phyloP scores from a whole-genome alignment of 2,888 invertebrate species.

The Lypha dubia region DNA sequence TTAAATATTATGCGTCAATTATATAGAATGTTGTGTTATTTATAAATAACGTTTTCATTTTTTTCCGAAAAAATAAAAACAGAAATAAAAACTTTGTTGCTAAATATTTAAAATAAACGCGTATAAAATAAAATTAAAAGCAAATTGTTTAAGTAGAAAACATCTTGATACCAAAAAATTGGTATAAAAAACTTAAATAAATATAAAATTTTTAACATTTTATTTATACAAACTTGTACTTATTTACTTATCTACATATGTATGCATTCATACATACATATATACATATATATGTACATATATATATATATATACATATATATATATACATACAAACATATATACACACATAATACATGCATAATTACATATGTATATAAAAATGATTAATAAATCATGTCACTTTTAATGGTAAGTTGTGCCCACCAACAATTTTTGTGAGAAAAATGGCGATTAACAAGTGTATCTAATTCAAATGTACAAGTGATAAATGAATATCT shows the following conservation, averaged over 20 bases:
- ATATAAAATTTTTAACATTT: background rate
- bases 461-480: background rate
- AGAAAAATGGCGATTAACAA: constrained; percentile 1
- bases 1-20: constrained; percentile 56
- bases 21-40: constrained; percentile 16
- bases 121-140: background rate
- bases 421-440: background rate
- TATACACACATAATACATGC: too few species aligned
- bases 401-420: constrained; percentile 67
- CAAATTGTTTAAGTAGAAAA: background rate
- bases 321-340: background rate
- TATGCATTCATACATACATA: too few species aligned
- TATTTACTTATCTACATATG: too few species aligned
- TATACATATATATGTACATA: too few species aligned
- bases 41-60: constrained; percentile 15
- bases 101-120: background rate
- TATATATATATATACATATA: too few species aligned
- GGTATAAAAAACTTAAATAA: background rate
- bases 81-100: constrained; percentile 16
- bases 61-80: constrained; percentile 16
- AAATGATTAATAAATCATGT: constrained; percentile 55
- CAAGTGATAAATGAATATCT: constrained; percentile 20
- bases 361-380: constrained; percentile 34
- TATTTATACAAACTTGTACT: too few species aligned
- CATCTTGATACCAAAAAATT: too few species aligned